Evolutionary conservation across 2,113 vertebrate species (phyloP), one percentile per base, ranked within the genome.

Genomic region (Lagopus leucura): DNA sequence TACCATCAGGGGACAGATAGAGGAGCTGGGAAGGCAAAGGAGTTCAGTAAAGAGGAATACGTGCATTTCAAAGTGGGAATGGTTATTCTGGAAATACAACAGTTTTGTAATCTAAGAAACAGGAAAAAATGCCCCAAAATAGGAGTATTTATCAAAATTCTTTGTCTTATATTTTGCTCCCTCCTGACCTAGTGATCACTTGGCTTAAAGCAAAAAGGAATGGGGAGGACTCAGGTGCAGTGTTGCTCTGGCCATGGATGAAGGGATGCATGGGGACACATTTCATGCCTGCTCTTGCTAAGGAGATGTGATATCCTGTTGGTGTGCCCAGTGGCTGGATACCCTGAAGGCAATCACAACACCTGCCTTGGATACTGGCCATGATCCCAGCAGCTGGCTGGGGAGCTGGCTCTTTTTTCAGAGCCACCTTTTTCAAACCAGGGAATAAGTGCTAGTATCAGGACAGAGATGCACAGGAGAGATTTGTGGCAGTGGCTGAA

Each of bases 211-310:
- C 34, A 65, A 61, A 65, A 64, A 70, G 34, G 36, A 50, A 6
- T 6, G 5, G 8, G 19, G 38, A 60, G 15, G 18, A 10, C 5
- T 67, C 24, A 24, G 42, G 19, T 0, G 3, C 43, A 11, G 28
- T 27, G 10, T 17, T 69, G 71, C 24, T 38, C 66, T 52, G 38
- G 42, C 21, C 11, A 1, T 3, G n/a, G 6, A 4, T 38, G n/a
- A 10, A 24, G 42, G 15, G 13, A 40, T 0, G 2, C 6, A 18
- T 1, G 6, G 0, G 0, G 12, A 48, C 16, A 48, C 11, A n/a
- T 69, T 34, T 70, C n/a, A 50, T n/a, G 17, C 50, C 32, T 15
- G 0, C 13, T 20, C 66, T 15, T 14, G 4, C 19, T 14, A 9
- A 22, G 14, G 11, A 64, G 16, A 43, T 67, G 40, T 34, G 43